These are phyloP conservation scores for Rhodinocichla rosea DNA, from an alignment of 2,113 vertebrate species.

Conservation along the genomic window DNA sequence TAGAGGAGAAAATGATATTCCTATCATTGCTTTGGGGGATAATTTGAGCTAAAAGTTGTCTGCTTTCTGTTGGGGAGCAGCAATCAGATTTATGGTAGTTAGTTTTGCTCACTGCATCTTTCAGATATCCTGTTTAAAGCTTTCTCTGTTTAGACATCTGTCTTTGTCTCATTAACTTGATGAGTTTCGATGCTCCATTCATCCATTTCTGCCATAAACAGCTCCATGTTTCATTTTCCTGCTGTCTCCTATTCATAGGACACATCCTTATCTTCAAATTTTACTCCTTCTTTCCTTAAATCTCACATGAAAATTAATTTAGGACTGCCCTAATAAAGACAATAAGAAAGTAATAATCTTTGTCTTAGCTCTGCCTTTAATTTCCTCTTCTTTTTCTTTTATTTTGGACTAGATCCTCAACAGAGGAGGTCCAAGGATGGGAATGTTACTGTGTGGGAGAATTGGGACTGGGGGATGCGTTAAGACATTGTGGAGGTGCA, in stretches of 20 bases:
- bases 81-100: background rate
- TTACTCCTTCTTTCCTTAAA: background rate
- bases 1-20: background rate
- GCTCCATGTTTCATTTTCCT: background rate
- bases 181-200: background rate
- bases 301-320: background rate
- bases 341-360: background rate
- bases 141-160: background rate
- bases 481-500: background rate
- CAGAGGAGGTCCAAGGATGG: background rate
- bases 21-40: background rate
- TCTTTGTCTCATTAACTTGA: conserved; percentile 4
- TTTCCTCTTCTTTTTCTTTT: background rate
- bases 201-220: background rate
- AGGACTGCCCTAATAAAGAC: background rate
- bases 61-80: background rate
- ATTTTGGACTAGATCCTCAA: background rate
- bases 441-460: background rate
- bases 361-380: background rate
- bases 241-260: background rate
- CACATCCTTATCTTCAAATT: background rate
- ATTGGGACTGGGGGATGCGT: background rate
- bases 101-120: background rate
- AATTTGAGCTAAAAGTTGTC: background rate
- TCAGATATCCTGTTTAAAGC: background rate